phyloP scores from a whole-genome alignment of 2,797 vertebrate species.

The Microhierax caerulescens region DNA sequence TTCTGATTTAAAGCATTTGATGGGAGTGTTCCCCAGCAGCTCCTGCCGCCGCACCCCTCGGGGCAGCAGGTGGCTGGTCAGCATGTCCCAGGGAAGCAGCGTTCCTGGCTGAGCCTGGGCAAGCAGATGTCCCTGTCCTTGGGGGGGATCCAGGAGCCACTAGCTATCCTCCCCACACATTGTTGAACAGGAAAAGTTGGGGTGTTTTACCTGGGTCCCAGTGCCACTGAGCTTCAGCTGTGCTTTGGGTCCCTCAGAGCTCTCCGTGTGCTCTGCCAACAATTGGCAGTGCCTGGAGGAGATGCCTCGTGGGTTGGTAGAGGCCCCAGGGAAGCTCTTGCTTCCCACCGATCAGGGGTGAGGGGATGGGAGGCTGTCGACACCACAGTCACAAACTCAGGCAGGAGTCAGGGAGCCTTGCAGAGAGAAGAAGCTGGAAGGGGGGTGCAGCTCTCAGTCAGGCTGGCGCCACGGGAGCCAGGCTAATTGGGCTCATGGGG shows the following conservation, averaged over 20 bases:
- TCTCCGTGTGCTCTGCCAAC: not conserved
- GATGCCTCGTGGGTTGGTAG: not conserved
- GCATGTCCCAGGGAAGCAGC: not conserved
- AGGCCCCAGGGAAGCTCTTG: not conserved
- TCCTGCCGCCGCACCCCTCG: not conserved
- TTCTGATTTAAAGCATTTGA: not conserved
- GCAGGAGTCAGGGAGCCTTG: not conserved
- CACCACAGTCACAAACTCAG: not conserved
- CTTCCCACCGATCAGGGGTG: not conserved
- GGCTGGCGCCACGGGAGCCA: accelerated
- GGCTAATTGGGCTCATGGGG: not conserved
- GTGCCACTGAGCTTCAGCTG: not conserved
- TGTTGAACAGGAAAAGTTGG: accelerated
- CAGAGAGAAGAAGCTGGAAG: not conserved
- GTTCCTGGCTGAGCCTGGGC: accelerated
- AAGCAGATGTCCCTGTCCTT: not conserved
- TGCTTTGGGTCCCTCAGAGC: not conserved
- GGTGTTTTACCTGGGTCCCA: accelerated
- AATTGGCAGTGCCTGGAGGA: not conserved
- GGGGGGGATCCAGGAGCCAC: not conserved
- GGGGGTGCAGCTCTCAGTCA: not conserved
- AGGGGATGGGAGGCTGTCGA: accelerated
- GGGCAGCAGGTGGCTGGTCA: not conserved
- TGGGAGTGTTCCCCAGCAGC: not conserved
- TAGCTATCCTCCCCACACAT: not conserved